Percentiles rank a stretch among this genome's conserved stretches.
phyloP scores from a whole-genome alignment of 1,140 invertebrate species.

The Halotydeus destructor region DNA sequence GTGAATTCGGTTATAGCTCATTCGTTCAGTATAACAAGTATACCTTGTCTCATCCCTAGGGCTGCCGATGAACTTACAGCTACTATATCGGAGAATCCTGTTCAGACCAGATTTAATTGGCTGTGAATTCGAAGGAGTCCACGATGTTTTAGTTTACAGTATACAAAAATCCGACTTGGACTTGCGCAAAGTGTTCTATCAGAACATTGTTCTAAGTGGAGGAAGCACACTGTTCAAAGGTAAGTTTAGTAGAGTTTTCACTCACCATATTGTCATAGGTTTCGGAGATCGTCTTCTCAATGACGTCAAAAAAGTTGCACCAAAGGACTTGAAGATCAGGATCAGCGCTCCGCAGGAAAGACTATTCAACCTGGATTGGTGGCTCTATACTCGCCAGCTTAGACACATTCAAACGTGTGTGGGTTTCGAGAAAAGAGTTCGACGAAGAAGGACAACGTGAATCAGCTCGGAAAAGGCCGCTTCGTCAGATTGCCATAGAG shows the following conservation, averaged over 20 bases:
- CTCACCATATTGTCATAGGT: conserved; percentile 32
- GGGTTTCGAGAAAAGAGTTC: conserved; percentile 93
- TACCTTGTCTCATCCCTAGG: conserved; percentile 24
- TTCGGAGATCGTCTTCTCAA: conserved; percentile 86
- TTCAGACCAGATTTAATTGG: conserved; percentile 94
- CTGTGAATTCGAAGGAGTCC: conserved; percentile 91
- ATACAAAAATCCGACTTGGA: conserved; percentile 97
- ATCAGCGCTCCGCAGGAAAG: conserved; percentile 86
- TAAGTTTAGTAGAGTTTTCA: neutral
- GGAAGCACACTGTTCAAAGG: conserved; percentile 88
- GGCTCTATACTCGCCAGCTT: conserved; percentile 94
- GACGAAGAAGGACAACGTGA: conserved; percentile 83
- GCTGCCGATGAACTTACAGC: conserved; percentile 46
- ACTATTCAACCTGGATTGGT: conserved; percentile 94
- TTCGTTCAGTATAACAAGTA: too few species aligned
- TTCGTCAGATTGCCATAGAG: too few species aligned
- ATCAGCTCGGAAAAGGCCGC: conserved; percentile 89
- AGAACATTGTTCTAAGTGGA: conserved; percentile 94
- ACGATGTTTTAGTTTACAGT: conserved; percentile 78
- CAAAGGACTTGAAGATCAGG: conserved; percentile 95
- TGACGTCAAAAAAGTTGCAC: conserved; percentile 75
- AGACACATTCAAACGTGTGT: conserved; percentile 98
- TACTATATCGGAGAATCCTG: too few species aligned
- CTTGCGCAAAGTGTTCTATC: conserved; percentile 81
- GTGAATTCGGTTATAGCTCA: too few species aligned